Percentiles rank a stretch among this genome's conserved stretches.
Evolutionary conservation across 2,797 vertebrate genomes (phyloP).

Genomic region (Spatula versicolor): DNA sequence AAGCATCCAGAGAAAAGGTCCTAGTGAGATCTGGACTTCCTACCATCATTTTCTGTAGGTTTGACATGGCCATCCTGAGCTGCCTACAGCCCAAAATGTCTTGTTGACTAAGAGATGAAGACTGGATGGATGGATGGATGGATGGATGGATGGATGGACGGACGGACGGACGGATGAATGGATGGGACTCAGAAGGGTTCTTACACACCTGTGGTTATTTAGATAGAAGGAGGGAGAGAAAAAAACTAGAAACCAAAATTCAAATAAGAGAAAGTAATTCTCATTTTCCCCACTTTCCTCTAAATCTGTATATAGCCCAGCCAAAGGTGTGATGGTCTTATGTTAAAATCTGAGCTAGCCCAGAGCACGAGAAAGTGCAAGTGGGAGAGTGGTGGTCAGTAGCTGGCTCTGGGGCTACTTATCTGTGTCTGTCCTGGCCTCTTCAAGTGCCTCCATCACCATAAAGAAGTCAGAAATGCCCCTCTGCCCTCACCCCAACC

Average conservation of each 20-base stretch:
- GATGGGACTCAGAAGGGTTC: background rate
- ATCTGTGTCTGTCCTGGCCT: slow-evolving; percentile 32
- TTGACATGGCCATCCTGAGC: no score
- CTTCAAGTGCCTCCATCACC: slow-evolving; percentile 51
- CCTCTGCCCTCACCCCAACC: slow-evolving; percentile 63
- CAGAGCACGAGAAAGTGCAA: background rate
- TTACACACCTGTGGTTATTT: background rate
- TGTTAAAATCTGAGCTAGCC: background rate
- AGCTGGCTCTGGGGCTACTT: slow-evolving; percentile 27
- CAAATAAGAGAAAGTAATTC: background rate
- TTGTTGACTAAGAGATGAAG: background rate
- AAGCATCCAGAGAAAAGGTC: background rate
- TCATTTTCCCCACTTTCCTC: background rate
- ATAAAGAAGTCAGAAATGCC: slow-evolving; percentile 59
- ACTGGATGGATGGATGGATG: background rate
- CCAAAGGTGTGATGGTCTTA: background rate
- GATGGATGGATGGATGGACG: background rate
- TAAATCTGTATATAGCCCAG: background rate
- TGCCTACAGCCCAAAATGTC: background rate
- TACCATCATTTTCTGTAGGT: background rate
- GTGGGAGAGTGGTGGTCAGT: background rate
- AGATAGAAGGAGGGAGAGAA: background rate
- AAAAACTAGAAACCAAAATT: background rate
- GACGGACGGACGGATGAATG: background rate
- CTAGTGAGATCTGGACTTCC: background rate